Evolutionary conservation across 23 tunicate genomes (phyloP).

Genomic region (Trididemnum nubilum): DNA sequence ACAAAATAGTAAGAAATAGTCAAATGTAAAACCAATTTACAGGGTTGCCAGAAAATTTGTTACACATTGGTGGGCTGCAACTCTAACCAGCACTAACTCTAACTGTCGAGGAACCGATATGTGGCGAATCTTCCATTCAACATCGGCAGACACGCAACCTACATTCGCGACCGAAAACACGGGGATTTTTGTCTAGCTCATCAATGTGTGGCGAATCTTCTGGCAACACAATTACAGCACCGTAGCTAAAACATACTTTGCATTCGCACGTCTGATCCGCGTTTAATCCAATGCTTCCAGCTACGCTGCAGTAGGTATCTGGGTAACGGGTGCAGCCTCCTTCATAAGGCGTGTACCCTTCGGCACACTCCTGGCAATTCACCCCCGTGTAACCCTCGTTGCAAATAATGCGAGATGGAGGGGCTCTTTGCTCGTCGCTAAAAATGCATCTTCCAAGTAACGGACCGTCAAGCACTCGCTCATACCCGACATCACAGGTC

Average conservation of each 20-base stretch:
- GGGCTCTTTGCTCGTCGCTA: neutral
- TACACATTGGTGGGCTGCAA: no score
- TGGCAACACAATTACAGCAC: no score
- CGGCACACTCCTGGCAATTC: slow-evolving; percentile 59
- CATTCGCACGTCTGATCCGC: slow-evolving; percentile 40
- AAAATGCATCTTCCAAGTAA: slow-evolving; percentile 45
- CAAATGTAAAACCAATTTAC: no score
- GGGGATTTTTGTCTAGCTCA: no score
- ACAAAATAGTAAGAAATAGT: no score
- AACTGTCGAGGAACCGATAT: no score
- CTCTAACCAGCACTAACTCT: no score
- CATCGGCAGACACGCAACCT: no score
- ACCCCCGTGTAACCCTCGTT: slow-evolving; percentile 67
- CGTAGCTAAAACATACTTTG: slow-evolving; percentile 45
- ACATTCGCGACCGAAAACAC: no score
- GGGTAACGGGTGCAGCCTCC: slow-evolving; percentile 62
- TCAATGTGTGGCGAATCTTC: no score
- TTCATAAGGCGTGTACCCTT: slow-evolving; percentile 54
- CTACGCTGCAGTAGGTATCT: slow-evolving; percentile 48
- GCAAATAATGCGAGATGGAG: slow-evolving; percentile 25
- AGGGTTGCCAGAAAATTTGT: no score
- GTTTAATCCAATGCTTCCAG: slow-evolving; percentile 57
- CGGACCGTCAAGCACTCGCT: slow-evolving; percentile 50
- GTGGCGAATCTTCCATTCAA: no score
- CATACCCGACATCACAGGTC: slow-evolving; percentile 67